Evolutionary conservation across 53 echinoderm and acorn worm species (phyloP).

Genomic region (Echinometra lucunter): DNA sequence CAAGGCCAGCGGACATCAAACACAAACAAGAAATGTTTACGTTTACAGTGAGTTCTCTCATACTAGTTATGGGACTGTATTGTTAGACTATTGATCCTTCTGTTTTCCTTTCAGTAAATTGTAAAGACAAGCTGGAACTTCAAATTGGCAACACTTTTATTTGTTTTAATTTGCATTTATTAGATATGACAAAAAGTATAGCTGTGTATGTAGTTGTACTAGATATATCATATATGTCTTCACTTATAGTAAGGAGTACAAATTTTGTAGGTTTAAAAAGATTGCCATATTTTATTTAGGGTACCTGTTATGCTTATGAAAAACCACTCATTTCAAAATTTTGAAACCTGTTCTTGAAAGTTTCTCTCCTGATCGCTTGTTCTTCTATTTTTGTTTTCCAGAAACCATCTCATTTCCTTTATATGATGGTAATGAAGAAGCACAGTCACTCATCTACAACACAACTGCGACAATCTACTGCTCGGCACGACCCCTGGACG

Average conservation of each 20-base stretch:
- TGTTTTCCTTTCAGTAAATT: background rate
- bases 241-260: too few relatives aligned
- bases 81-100: background rate
- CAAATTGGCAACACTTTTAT: too few relatives aligned
- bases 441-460: conserved; percentile 43
- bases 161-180: too few relatives aligned
- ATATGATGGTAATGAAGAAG: conserved; percentile 26
- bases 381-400: background rate
- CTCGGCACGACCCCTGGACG: background rate
- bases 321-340: too few relatives aligned
- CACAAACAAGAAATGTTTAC: background rate
- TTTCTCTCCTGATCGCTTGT: background rate
- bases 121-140: background rate
- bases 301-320: too few relatives aligned
- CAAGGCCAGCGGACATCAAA: conserved; percentile 21
- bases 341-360: too few relatives aligned
- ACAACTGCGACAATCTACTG: conserved; percentile 40
- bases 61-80: background rate
- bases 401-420: conserved; percentile 32
- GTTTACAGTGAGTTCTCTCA: background rate
- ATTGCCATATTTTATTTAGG: too few relatives aligned
- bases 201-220: too few relatives aligned
- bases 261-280: too few relatives aligned
- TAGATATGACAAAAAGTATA: too few relatives aligned
- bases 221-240: too few relatives aligned